These are phyloP conservation scores for Macroglossus sobrinus DNA, from an alignment of 2,113 vertebrate species.

Conservation along the genomic window DNA sequence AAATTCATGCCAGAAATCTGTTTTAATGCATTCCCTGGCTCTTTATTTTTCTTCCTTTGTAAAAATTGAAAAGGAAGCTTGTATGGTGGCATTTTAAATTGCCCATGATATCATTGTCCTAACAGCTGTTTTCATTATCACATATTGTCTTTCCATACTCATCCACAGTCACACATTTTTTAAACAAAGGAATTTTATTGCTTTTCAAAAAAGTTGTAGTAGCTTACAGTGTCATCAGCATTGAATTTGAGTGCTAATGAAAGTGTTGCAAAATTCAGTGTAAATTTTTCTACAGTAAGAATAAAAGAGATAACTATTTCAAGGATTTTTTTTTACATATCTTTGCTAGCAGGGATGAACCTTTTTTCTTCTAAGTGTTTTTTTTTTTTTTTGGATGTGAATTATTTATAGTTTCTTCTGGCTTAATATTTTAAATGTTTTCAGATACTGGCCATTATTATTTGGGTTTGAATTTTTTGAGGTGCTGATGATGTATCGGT, in stretches of 20 bases:
- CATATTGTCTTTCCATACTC: not conserved
- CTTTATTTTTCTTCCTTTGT: not conserved
- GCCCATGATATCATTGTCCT: not conserved
- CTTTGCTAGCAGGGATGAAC: not conserved
- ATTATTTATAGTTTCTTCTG: not conserved
- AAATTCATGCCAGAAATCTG: not conserved
- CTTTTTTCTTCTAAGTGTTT: not conserved
- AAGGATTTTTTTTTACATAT: not conserved
- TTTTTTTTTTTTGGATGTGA: not conserved
- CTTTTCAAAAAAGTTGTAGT: not conserved
- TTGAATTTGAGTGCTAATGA: not conserved
- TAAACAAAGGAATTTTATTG: not conserved
- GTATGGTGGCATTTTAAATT: not conserved
- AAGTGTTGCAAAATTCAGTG: not conserved
- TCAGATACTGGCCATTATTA: not conserved
- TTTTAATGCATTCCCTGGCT: not conserved
- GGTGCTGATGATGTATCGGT: not conserved
- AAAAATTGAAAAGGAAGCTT: not conserved
- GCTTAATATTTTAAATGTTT: not conserved
- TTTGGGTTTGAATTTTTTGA: not conserved
- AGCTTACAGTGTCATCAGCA: not conserved
- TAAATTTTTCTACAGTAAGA: not conserved
- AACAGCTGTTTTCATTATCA: not conserved
- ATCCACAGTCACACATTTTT: not conserved
- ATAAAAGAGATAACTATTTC: not conserved